Conservation (phyloP, 2,113 vertebrate genomes). For the Mastomys natalensis region DNA sequence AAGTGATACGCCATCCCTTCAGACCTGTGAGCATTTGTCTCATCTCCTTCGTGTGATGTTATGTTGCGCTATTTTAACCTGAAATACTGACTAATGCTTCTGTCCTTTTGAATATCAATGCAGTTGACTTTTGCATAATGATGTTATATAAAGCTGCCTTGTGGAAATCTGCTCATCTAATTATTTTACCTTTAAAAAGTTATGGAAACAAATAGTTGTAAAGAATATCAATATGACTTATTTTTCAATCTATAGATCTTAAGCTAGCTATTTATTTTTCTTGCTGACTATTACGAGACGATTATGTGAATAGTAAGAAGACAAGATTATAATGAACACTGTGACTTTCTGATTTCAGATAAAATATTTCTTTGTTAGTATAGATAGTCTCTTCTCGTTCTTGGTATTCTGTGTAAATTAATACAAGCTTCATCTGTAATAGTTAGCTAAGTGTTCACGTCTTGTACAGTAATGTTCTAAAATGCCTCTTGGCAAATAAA, state of each 20-base stretch:
- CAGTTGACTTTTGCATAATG: background rate
- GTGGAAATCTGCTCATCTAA: background rate
- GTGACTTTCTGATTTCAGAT: background rate
- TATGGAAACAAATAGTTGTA: background rate
- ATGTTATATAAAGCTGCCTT: background rate
- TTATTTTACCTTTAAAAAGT: background rate
- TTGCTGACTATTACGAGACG: background rate
- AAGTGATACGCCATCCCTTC: background rate
- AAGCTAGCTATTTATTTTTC: background rate
- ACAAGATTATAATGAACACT: background rate
- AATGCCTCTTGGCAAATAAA: background rate
- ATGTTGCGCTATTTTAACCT: background rate
- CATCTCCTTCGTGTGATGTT: background rate
- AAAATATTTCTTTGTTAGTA: background rate
- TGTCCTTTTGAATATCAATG: background rate
- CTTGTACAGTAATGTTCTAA: background rate
- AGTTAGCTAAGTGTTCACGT: background rate
- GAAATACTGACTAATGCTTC: conserved; percentile 7
- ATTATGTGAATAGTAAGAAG: background rate
- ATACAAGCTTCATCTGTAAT: background rate
- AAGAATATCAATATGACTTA: background rate
- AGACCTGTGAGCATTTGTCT: background rate
- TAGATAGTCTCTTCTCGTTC: background rate
- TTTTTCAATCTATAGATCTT: background rate
- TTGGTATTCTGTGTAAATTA: background rate